Base-by-base conservation (phyloP, 2,888 invertebrate species). In the Limnephilus marmoratus region DNA sequence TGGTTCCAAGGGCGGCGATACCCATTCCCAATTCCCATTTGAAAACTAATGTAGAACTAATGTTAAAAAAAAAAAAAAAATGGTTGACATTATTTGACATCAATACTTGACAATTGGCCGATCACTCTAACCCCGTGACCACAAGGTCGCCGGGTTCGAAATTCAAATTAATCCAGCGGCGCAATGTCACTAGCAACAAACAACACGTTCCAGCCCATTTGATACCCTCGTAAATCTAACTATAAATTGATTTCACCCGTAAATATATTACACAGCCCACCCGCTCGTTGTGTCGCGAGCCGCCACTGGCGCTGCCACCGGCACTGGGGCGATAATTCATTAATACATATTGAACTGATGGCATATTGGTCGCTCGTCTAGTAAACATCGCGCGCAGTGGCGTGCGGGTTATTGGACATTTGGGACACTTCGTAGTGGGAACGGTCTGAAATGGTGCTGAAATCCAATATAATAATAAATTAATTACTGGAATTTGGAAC, bases 341-440 rank as follows among this genome's bases (percentile, higher is more conserved):
- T 91, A 81, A 93, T 93, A 92, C 93, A 92, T 92, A 92, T 92
- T 92, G 93, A 92, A 92, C 92, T 93, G 93, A 92, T 90, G 92
- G 92, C 92, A 81, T 91, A 93, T 93, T 92, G 93, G 92, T 90
- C 88, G 90, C 83, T 81, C 90, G 90, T 86, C 90, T 90, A 49
- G 91, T 91, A 89, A 89, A 89, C 80, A 80, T 31, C 31, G 37
- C 88, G 80, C 18, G 80, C 88, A 89, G 88, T 89, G 88, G 88
- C 80, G 88, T 86, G 49, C 24, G 11, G 24, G 18, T 9, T 83
- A n/a, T 83, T 41, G 83, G 37, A 31, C 82, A 12, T 31, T 37
- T 83, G 34, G 13, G 7, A 41, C 83, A 5, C 83, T 37, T 83
- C 37, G 37, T 37, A 68, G 9, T 68, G 68, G 5, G 24, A 68